These are phyloP conservation scores for Drosophila busckii DNA, from an alignment of 1,140 invertebrate species.

Conservation along the genomic window DNA sequence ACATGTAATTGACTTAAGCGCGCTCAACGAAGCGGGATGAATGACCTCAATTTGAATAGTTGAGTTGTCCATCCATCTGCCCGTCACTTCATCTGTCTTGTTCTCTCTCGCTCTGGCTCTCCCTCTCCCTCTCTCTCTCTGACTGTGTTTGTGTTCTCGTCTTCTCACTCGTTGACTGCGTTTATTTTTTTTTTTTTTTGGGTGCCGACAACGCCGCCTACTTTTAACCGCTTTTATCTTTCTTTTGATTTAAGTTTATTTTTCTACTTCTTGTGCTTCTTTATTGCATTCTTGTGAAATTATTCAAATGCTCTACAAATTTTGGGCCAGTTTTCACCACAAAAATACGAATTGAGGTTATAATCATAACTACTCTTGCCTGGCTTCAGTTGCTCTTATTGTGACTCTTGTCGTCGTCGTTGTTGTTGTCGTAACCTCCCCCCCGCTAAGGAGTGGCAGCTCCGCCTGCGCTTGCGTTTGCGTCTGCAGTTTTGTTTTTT, in stretches of 20 bases:
- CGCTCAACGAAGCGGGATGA: constrained; percentile 78
- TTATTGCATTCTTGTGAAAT: constrained; percentile 72
- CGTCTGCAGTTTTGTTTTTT: constrained; percentile 45
- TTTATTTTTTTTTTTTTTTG: too few relatives aligned
- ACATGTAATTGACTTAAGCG: constrained; percentile 72
- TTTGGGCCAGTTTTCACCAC: constrained; percentile 62
- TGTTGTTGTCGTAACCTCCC: not conserved
- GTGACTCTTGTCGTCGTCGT: not conserved
- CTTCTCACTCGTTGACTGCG: constrained; percentile 37
- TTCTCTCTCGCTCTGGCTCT: not conserved
- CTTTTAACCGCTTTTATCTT: constrained; percentile 40
- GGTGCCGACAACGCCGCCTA: constrained; percentile 65
- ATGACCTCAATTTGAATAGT: constrained; percentile 79
- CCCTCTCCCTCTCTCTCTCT: not conserved
- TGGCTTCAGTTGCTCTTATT: not conserved
- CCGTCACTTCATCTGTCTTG: constrained; percentile 1
- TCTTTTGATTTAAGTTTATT: constrained; percentile 22
- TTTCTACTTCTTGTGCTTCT: constrained; percentile 13
- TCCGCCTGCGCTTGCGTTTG: not conserved
- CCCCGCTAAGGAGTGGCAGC: constrained; percentile 53
- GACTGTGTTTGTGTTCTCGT: constrained; percentile 12
- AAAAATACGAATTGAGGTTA: constrained; percentile 59
- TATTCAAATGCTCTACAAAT: constrained; percentile 75
- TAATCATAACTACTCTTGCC: constrained; percentile 55
- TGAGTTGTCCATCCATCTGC: constrained; percentile 38